A percentile compares a stretch with the other conserved stretches of the same genome.
These are phyloP conservation scores for Carlito syrichta DNA, from an alignment of 2,113 vertebrate genomes.

Conservation along the genomic window DNA sequence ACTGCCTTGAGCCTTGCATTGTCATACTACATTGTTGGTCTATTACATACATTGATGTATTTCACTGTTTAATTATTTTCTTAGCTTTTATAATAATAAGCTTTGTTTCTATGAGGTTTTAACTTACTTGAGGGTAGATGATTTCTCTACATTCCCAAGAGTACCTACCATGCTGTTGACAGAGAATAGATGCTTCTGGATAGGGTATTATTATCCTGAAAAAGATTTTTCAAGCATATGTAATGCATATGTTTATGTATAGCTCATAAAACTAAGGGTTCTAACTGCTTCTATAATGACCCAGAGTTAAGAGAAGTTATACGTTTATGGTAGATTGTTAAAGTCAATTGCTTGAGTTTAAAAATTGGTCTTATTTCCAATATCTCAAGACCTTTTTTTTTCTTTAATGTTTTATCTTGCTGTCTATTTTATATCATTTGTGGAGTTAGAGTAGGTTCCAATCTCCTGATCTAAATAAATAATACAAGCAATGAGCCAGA, in stretches of 20 bases:
- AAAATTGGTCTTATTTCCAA: neutral
- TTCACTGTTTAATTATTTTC: neutral
- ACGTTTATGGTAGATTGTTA: neutral
- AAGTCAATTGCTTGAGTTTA: neutral
- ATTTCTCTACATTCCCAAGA: neutral
- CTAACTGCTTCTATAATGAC: neutral
- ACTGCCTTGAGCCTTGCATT: neutral
- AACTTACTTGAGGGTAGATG: neutral
- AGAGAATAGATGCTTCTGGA: neutral
- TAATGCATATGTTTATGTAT: neutral
- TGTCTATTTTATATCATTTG: neutral
- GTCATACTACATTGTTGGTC: neutral
- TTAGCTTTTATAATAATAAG: neutral
- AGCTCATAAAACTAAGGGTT: neutral
- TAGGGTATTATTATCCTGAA: neutral
- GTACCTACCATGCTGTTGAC: neutral
- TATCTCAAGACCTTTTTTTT: neutral
- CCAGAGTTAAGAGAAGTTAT: neutral
- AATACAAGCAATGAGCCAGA: neutral
- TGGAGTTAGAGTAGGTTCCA: neutral
- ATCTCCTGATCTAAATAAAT: conserved; percentile 25
- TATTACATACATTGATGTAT: neutral
- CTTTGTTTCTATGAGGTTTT: neutral
- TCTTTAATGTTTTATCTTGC: neutral
- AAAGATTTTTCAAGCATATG: neutral